Evolutionary conservation across 2,113 vertebrate genomes (phyloP), one percentile per base, ranked within the genome.

Genomic region (Amazona vittata): DNA sequence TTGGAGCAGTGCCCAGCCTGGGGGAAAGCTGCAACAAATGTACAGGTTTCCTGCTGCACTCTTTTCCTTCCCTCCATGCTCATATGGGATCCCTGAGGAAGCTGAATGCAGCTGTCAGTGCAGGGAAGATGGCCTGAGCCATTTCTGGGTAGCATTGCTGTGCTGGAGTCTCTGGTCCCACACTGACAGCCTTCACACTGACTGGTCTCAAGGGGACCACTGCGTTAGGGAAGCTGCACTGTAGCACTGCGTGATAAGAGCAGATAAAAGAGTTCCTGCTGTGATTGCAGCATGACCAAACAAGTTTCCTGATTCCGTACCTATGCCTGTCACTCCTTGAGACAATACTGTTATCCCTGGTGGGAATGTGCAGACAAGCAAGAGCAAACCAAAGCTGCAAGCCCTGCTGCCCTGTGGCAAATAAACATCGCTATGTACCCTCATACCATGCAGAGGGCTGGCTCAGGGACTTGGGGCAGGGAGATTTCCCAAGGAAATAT

Each of bases 321-420:
- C 93, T 93, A 68, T 0, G 47, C 87, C 88, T 89, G 88, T 95
- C 52, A 1, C 91, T 96, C 96, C 97, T 97, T 95, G 85, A 96
- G 87, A 97, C 95, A 97, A 97, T 95, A 96, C 85, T 96, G 69
- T 94, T 95, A 94, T 97, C 90, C 93, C 86, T 44, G 94, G 57
- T 0, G 18, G 92, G 89, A 95, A 94, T 69, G 81, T 35, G 16
- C 78, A 52, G 81, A 81, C 96, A 95, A 92, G 96, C 85, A 96
- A 74, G 43, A 93, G 94, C 96, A 97, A 77, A 90, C 7, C 53
- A 83, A 44, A 80, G 52, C 73, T 1, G 0, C 12, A 8, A 94
- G 50, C 67, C 20, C 74, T 3, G 47, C 33, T 71, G 68, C 76
- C 86, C 52, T 10, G 39, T 24, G 64, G 67, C 76, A 81, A 89